Base-by-base conservation (phyloP, 2,888 invertebrate species). In the Apoda limacodes region DNA sequence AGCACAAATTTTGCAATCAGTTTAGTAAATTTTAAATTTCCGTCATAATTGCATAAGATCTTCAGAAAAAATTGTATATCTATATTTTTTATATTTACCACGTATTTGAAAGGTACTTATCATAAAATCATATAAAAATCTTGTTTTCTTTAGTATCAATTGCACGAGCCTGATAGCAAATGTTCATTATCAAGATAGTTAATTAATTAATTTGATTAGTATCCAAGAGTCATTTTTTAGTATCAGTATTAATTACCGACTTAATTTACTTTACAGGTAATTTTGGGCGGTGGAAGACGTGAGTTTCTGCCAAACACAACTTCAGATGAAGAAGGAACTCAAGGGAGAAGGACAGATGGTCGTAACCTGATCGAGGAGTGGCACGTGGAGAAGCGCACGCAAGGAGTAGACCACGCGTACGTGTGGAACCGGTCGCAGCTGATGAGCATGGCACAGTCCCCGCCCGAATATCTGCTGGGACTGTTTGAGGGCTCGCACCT, bases 251-350 rank as follows among this genome's bases (percentile, higher is more conserved):
- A n/a, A n/a, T n/a, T n/a, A n/a, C n/a, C n/a, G n/a, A n/a, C n/a
- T n/a, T n/a, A n/a, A n/a, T n/a, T n/a, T 21, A 9, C 9, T 34
- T 40, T 46, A 2, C 39, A 87, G 82, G 84, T 90, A 0, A 84
- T 91, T 20, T 56, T 92, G 38, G 92, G 92, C 1, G 92, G 92
- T 1, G 92, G 92, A 0, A 72, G 88, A 9, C 64, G 70, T 1
- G 84, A 86, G 35, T 87, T 92, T 47, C 48, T 87, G 7, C 86
- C 88, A 0, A 80, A 69, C 9, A 61, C 60, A 2, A 50, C 53
- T 0, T 39, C 53, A n/a, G 89, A 86, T 55, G 83, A 72, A 22
- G 82, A 84, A 36, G 80, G 80, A 3, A 46, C 60, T 2, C 33
- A 14, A 1, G 83, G 86, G 0, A 50, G 52, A 12, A 56, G 86